Conservation (phyloP, 2,797 vertebrate species). For the Etheostoma nigrum region DNA sequence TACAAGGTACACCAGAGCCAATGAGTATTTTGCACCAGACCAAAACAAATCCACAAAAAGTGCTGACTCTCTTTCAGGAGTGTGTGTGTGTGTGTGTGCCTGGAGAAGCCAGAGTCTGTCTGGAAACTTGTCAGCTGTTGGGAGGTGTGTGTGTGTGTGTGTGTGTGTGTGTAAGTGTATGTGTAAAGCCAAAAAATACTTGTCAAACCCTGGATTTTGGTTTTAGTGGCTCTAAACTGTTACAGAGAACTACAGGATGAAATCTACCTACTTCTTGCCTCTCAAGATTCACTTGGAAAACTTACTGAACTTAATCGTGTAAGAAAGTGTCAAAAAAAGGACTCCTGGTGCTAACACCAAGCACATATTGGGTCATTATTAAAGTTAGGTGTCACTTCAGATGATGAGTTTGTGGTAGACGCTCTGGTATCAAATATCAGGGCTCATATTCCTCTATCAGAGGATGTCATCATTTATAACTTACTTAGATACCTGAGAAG, state of each 20-base stretch:
- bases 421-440: not conserved
- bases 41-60: conserved; percentile 81
- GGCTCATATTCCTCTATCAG: not conserved
- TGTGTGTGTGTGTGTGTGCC: conserved; percentile 49
- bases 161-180: conserved; percentile 21
- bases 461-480: not conserved
- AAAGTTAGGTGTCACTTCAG: not conserved
- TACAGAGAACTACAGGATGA: conserved; percentile 51
- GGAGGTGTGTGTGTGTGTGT: conserved; percentile 11
- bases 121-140: conserved; percentile 77
- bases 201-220: conserved; percentile 60
- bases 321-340: not conserved
- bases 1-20: conserved; percentile 67
- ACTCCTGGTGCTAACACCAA: not conserved
- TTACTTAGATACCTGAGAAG: not conserved
- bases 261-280: conserved; percentile 22
- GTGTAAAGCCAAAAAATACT: conserved; percentile 62
- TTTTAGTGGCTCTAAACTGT: conserved; percentile 47
- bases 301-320: not conserved
- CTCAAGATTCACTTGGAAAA: conserved; percentile 20
- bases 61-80: conserved; percentile 71
- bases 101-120: conserved; percentile 63
- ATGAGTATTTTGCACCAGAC: conserved; percentile 79
- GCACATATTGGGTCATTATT: not conserved
- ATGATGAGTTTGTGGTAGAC: not conserved